Evolutionary conservation across 2,113 vertebrate genomes (phyloP).

Genomic region (Beaufortia kweichowensis): DNA sequence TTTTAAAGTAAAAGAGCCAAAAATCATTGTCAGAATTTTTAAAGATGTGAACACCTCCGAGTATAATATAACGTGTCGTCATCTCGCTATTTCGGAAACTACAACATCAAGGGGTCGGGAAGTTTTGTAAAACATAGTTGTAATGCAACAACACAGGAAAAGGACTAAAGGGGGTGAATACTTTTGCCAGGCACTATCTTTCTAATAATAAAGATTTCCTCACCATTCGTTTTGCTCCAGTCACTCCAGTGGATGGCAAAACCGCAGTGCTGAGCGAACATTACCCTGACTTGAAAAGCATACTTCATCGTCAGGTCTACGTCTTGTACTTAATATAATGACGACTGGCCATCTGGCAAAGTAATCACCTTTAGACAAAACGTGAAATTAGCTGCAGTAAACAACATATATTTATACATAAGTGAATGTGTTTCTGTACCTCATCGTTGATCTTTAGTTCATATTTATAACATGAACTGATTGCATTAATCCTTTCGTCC

Average conservation of each 20-base stretch:
- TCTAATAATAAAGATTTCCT: not conserved
- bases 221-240: not conserved
- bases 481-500: not conserved
- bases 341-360: not conserved
- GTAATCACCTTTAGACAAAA: not conserved
- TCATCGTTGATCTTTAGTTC: not conserved
- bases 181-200: no score
- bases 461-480: not conserved
- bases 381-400: not conserved
- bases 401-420: not conserved
- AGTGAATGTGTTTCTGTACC: not conserved
- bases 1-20: no score
- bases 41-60: no score
- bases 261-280: fast-evolving
- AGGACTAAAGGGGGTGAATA: no score
- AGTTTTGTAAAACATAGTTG: no score
- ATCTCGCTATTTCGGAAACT: no score
- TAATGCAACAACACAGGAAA: no score
- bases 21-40: no score
- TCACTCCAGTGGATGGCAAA: not conserved
- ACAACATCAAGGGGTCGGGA: no score
- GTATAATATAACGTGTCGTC: no score
- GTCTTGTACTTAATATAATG: not conserved
- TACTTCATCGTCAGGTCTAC: not conserved
- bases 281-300: not conserved